Conservation (phyloP, 1,140 invertebrate genomes). For the Sitophilus oryzae region DNA sequence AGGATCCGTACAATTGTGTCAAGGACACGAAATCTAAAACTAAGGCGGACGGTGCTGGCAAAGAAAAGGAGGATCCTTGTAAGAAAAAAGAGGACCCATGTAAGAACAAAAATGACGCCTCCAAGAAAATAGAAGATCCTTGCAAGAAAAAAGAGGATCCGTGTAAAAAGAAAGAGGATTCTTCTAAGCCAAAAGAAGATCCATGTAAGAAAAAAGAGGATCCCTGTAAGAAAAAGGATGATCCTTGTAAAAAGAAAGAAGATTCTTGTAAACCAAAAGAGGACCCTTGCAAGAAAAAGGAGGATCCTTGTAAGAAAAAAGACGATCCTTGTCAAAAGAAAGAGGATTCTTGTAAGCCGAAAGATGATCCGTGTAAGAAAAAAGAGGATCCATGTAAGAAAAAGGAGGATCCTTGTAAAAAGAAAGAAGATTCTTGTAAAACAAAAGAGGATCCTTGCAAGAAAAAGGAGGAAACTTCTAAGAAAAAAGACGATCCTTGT, state of each 20-base stretch:
- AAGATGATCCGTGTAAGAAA: conserved; percentile 19
- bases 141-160: conserved; percentile 1
- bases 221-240: conserved; percentile 16
- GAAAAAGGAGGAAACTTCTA: conserved; percentile 14
- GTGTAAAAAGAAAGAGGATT: conserved; percentile 7
- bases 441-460: conserved; percentile 8
- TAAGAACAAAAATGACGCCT: not conserved
- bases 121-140: no score
- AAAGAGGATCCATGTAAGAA: conserved; percentile 11
- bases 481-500: conserved; percentile 15
- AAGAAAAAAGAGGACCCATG: conserved; percentile 3
- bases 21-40: not conserved
- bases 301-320: conserved; percentile 7
- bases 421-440: conserved; percentile 25
- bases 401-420: conserved; percentile 13
- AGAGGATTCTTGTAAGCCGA: conserved; percentile 21
- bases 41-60: no score
- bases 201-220: conserved; percentile 17
- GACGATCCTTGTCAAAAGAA: conserved; percentile 21
- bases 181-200: conserved; percentile 14
- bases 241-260: conserved; percentile 8
- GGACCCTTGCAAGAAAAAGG: conserved; percentile 9
- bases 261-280: conserved; percentile 19
- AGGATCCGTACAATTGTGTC: not conserved
- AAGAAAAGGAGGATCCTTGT: no score